Evolutionary conservation across 2,797 vertebrate species (phyloP), one percentile per base, ranked within the genome.

Genomic region (Zenarchopterus dispar): DNA sequence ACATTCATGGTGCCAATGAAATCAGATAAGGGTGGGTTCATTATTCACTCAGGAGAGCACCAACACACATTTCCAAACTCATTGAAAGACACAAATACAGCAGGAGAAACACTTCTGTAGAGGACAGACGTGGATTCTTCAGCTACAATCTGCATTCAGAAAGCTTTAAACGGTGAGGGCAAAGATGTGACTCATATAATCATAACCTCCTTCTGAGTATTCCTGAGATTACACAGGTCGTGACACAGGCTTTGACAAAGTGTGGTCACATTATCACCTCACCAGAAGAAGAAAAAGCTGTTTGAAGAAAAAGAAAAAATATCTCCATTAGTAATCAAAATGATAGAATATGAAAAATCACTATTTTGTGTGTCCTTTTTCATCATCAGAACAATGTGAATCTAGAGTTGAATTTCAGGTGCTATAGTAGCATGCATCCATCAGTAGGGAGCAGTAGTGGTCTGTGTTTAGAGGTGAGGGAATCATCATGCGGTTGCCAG

Each of bases 371-470:
- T 57, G 62, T 81, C 49, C 8, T 19, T 54, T 76, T 50, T 33
- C 28, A 58, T 67, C n/a, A 59, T 22, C 55, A 57, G 7, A 48
- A 51, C 44, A 21, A 56, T 62, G 53, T 56, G 13, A 65, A 52
- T 46, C 33, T 36, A 8, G 60, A 56, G 58, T 18, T 62, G 53
- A 57, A 4, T 31, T 11, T 33, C 42, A 33, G 42, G 51, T 44
- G 13, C 16, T 54, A 33, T 52, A 60, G 41, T 62, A 47, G 41
- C 16, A 1, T 9, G 2, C 56, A 19, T 60, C 64, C 22, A 70
- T 78, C 93, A 88, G 68, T 71, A 93, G 93, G 80, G 92, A 89
- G 93, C 93, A 93, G 89, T 92, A 91, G 87, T 4, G 84, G 70
- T 86, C 87, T 77, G 67, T 16, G 66, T 39, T 53, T 60, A 55